phyloP scores from a whole-genome alignment of 2,113 vertebrate genomes.

The Raja brachyura region DNA sequence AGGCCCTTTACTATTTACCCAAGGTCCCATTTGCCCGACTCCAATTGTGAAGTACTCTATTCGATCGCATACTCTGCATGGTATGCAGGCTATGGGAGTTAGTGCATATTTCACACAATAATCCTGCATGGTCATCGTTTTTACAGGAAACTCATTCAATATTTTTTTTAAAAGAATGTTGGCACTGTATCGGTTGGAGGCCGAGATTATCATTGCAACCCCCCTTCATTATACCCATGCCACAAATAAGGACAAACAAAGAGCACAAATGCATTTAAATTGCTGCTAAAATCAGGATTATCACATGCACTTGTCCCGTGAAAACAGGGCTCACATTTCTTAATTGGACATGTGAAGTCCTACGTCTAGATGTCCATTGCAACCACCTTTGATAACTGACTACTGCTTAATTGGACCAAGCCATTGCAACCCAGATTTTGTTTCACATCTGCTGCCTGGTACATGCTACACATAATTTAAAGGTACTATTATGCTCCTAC shows the following conservation, averaged over 20 bases:
- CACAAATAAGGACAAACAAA: neutral
- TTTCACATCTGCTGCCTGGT: too few species aligned
- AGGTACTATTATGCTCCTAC: too few species aligned
- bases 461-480: too few species aligned
- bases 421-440: too few species aligned
- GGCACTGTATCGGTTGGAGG: neutral
- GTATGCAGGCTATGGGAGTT: neutral
- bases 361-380: too few species aligned
- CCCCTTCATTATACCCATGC: neutral
- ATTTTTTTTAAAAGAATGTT: neutral
- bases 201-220: neutral
- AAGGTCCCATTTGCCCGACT: too few species aligned
- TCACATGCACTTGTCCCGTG: neutral
- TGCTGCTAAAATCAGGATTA: neutral
- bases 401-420: too few species aligned
- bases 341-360: too few species aligned
- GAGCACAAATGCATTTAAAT: neutral
- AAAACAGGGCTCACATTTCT: too few species aligned
- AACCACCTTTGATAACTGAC: too few species aligned
- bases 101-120: neutral
- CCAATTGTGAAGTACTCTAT: neutral
- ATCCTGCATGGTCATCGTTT: neutral
- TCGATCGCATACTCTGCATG: neutral
- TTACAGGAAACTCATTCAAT: too few species aligned
- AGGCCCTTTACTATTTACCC: too few species aligned